A percentile compares a stretch with the other conserved stretches of the same genome.
Evolutionary conservation across 2,888 invertebrate species (phyloP).

Genomic region (Altica lythri): DNA sequence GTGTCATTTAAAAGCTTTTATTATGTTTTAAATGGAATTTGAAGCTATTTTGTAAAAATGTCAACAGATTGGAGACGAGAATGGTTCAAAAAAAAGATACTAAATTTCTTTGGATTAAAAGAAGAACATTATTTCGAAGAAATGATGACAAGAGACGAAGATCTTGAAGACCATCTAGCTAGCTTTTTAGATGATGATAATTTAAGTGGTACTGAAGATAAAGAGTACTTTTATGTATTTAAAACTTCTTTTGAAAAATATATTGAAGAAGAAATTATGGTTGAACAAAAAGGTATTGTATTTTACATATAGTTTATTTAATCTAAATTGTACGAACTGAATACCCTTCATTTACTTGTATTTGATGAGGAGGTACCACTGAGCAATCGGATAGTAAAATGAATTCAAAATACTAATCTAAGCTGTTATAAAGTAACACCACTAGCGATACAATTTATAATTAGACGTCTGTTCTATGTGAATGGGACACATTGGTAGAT

Average conservation of each 20-base stretch:
- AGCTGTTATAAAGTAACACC: background rate
- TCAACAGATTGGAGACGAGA: conserved; percentile 63
- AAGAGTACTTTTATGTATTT: conserved; percentile 68
- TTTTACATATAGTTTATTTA: conserved; percentile 55
- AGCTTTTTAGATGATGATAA: conserved; percentile 61
- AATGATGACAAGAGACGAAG: conserved; percentile 61
- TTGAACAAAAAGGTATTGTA: conserved; percentile 71
- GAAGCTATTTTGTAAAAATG: conserved; percentile 17
- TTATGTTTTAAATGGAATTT: too few relatives aligned
- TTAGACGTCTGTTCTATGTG: background rate
- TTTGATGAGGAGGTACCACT: too few relatives aligned
- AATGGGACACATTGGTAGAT: too few relatives aligned
- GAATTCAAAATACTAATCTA: background rate
- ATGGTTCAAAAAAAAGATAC: conserved; percentile 72
- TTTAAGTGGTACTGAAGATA: conserved; percentile 60
- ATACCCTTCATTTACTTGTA: background rate
- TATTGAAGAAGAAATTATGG: conserved; percentile 74
- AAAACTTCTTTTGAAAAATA: conserved; percentile 74
- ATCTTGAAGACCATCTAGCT: conserved; percentile 61
- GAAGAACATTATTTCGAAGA: conserved; percentile 64
- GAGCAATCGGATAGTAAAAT: too few relatives aligned
- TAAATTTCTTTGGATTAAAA: conserved; percentile 63
- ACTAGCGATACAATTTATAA: background rate
- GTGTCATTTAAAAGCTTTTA: too few relatives aligned
- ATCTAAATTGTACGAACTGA: background rate